Conservation (phyloP, 1,140 invertebrate genomes). For the Drosophila gunungcola region DNA sequence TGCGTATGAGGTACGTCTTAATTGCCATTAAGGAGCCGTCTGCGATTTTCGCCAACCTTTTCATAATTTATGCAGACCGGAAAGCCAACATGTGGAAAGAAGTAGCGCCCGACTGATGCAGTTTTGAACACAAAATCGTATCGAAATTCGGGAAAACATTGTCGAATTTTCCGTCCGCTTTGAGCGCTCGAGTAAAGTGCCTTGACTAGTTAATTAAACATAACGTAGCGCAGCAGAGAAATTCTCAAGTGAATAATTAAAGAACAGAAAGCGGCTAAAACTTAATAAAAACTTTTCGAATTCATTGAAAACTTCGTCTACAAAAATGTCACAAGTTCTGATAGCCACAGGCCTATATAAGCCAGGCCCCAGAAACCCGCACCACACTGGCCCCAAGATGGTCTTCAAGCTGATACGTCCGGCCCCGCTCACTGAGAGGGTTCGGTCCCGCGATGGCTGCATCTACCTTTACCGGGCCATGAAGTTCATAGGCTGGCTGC, state of each 20-base stretch:
- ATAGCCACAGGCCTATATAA: constrained; percentile 46
- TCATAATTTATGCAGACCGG: constrained; percentile 69
- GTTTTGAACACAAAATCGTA: constrained; percentile 19
- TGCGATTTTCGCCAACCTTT: constrained; percentile 41
- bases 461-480: constrained; percentile 65
- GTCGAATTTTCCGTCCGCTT: constrained; percentile 15
- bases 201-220: constrained; percentile 66
- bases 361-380: background rate
- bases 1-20: constrained; percentile 47
- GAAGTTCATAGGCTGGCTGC: constrained; percentile 67
- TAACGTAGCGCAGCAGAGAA: constrained; percentile 40
- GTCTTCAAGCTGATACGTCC: constrained; percentile 58
- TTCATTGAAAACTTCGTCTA: constrained; percentile 51
- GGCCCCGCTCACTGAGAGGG: constrained; percentile 54
- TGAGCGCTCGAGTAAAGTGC: background rate
- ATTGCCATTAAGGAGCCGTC: constrained; percentile 15
- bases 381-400: constrained; percentile 33
- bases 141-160: constrained; percentile 14
- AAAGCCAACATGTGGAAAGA: constrained; percentile 60
- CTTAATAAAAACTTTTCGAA: constrained; percentile 60
- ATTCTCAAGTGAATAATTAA: constrained; percentile 77
- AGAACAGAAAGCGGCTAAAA: constrained; percentile 40
- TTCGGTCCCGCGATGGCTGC: constrained; percentile 54
- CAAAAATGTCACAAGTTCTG: constrained; percentile 26
- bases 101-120: constrained; percentile 5